Base-by-base conservation (phyloP, 1,140 invertebrate genomes). In the Centruroides sculpturatus region DNA sequence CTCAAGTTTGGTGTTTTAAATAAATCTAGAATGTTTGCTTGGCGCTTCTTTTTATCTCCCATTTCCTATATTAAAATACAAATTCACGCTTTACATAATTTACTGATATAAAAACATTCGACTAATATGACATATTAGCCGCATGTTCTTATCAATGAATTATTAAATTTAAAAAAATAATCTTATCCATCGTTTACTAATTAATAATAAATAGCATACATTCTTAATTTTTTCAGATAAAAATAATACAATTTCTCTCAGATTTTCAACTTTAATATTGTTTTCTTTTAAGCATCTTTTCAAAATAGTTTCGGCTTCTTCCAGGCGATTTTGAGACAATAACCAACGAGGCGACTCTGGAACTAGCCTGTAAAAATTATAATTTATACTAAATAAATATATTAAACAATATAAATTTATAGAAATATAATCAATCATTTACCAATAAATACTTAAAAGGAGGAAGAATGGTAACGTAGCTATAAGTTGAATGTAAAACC, bases 311-410 rank as follows among this genome's bases (percentile, higher is more conserved):
- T 82, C 78, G 0, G 86, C 84, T 76, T 85, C 81, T 53, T 82
- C 77, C 4, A 78, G 77, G 64, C 80, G 79, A 55, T 85, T 85
- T 70, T 86, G 81, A 35, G 85, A 82, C 41, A 90, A 71, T 23
- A 91, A 73, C 88, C 88, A 92, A 64, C 87, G 78, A 10, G 88
- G 87, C 4, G 87, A 90, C 79, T 91, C 87, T 3, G 87, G 87
- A 35, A 90, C 73, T 2, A 87, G 73, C 86, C 76, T 77, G 59
- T 5, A 52, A 10, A 47, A 3, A 6, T 23, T 48, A 56, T 36
- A 48, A 9, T 3, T 9, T 13, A 2, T 34, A 41, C n/a, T 13
- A 47, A 49, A 34, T n/a, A 7, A 46, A 57, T 57, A n/a, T 36
- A 48, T 6, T 36, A 23, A 23, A 23, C 23, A 23, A 23, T 23